These are phyloP conservation scores for Acanthoscelides obtectus DNA, from an alignment of 2,888 invertebrate species.

Conservation along the genomic window DNA sequence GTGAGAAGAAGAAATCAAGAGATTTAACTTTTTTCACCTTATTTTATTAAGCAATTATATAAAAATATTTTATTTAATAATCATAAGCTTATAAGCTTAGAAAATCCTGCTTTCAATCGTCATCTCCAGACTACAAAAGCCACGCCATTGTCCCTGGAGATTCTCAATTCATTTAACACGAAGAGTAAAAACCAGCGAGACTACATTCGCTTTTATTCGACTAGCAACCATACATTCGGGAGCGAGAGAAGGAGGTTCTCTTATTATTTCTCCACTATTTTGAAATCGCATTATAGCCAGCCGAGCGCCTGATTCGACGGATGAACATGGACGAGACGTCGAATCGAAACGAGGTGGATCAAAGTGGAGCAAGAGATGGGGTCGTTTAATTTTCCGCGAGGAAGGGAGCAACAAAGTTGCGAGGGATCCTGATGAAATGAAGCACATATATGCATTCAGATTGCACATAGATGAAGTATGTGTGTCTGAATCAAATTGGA, in stretches of 20 bases:
- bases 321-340: not conserved
- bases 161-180: not conserved
- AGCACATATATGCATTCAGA: too few relatives aligned
- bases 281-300: not conserved
- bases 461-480: too few relatives aligned
- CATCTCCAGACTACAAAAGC: too few relatives aligned
- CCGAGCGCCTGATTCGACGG: not conserved
- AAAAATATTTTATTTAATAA: too few relatives aligned
- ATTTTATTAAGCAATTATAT: too few relatives aligned
- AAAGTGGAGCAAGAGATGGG: not conserved
- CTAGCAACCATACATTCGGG: not conserved
- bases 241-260: not conserved
- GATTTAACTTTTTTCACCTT: too few relatives aligned
- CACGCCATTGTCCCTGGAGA: not conserved
- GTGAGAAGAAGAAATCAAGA: too few relatives aligned
- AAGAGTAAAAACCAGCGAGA: not conserved
- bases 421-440: too few relatives aligned
- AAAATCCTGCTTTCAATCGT: too few relatives aligned
- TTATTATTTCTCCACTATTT: not conserved
- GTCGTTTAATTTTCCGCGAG: not conserved
- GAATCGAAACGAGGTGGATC: not conserved
- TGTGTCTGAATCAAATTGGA: too few relatives aligned
- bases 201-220: not conserved
- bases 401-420: too few relatives aligned
- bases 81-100: too few relatives aligned